Conservation (phyloP, 2,113 vertebrate species). For the Vicugna pacos region DNA sequence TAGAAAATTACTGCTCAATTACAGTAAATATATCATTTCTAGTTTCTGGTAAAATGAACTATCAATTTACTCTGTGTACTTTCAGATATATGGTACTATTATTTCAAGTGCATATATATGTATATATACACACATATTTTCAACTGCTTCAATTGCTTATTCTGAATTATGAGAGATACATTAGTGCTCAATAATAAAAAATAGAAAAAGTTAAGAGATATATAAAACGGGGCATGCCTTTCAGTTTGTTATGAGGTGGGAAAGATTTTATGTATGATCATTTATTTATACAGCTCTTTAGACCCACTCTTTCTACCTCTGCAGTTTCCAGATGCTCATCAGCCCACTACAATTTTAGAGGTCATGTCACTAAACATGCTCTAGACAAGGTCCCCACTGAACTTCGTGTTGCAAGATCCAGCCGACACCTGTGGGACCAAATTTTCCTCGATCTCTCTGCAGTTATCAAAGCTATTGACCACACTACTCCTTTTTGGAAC, state of each 20-base stretch:
- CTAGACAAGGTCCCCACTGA: neutral
- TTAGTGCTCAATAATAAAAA: neutral
- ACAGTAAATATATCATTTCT: neutral
- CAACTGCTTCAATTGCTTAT: neutral
- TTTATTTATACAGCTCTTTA: neutral
- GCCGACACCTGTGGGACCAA: neutral
- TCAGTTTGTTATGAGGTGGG: neutral
- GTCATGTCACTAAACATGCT: neutral
- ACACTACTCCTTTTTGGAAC: neutral
- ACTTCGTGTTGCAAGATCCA: neutral
- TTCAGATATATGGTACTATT: neutral
- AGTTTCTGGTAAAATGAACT: conserved; percentile 25
- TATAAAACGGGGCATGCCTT: neutral
- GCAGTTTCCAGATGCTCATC: neutral
- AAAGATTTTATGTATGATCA: neutral
- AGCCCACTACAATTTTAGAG: neutral
- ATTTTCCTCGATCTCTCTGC: neutral
- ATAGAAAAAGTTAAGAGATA: neutral
- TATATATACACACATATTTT: neutral
- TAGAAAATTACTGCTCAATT: conserved; percentile 4
- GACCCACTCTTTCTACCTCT: neutral
- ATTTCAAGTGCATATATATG: neutral
- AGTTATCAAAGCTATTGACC: neutral
- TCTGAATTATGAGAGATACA: neutral
- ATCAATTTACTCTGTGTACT: neutral